phyloP scores from a whole-genome alignment of 2,888 invertebrate species.

The Eupithecia abbreviata region DNA sequence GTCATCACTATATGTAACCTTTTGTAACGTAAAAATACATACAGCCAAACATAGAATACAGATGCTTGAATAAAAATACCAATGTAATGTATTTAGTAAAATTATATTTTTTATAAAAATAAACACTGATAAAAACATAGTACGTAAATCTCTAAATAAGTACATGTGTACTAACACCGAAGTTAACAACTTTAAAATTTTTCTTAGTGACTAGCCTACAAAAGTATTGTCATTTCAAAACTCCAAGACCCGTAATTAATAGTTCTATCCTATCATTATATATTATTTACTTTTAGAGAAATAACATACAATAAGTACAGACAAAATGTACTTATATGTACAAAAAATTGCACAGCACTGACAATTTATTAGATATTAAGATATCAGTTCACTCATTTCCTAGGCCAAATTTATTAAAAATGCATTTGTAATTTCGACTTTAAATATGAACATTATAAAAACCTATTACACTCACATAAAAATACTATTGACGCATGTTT shows the following conservation, averaged over 20 bases:
- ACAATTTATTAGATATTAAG: not conserved
- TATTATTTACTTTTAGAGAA: not conserved
- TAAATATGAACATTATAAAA: not conserved
- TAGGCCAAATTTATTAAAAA: not conserved
- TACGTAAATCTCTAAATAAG: constrained; percentile 18
- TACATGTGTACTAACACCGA: constrained; percentile 10
- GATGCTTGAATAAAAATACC: not conserved
- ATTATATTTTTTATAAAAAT: constrained; percentile 9
- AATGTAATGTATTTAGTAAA: not conserved
- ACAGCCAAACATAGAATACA: not conserved
- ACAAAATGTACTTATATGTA: too few species aligned
- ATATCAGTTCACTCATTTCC: not conserved
- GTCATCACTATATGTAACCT: too few species aligned
- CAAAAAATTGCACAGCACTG: not conserved
- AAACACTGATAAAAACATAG: constrained; percentile 11
- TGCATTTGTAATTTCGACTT: not conserved
- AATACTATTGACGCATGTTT: not conserved
- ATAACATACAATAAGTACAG: not conserved
- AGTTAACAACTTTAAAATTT: not conserved
- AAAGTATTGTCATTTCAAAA: constrained; percentile 19
- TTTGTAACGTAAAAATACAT: not conserved
- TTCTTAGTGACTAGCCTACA: constrained; percentile 26
- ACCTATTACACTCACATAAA: not conserved
- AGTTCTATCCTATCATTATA: not conserved
- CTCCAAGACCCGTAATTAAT: constrained; percentile 16